These are phyloP conservation scores for Amazonetta brasiliensis DNA, from an alignment of 2,797 vertebrate species.

Conservation along the genomic window DNA sequence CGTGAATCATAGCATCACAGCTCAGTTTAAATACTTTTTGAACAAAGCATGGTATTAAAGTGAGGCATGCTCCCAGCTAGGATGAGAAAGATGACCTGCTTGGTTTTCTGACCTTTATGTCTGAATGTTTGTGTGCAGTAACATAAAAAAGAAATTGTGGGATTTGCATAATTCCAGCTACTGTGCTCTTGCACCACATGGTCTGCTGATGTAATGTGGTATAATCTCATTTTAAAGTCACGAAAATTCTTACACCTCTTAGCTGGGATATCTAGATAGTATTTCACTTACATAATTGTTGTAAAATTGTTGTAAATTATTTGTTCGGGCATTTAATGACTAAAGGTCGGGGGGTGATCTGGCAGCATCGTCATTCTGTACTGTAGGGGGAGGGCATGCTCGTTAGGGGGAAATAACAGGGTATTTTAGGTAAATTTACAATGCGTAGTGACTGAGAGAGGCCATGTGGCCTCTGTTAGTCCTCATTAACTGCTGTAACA, in stretches of 20 bases:
- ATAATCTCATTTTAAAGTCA: background rate
- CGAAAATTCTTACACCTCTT: background rate
- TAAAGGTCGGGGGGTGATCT: background rate
- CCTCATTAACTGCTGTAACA: background rate
- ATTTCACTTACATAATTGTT: background rate
- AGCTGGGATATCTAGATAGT: background rate
- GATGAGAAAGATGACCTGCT: background rate
- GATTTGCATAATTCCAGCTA: background rate
- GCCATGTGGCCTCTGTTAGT: background rate
- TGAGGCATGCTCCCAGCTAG: background rate
- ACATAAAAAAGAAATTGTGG: fast-evolving
- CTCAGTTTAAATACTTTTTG: background rate
- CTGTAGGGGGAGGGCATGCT: background rate
- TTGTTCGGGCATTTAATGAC: background rate
- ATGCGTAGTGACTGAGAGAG: background rate
- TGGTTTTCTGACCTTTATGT: background rate
- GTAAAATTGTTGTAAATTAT: background rate
- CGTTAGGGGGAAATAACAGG: background rate
- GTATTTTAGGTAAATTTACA: background rate
- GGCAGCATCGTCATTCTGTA: background rate
- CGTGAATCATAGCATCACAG: conserved; percentile 28
- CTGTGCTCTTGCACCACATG: background rate
- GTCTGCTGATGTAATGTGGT: background rate
- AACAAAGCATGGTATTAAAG: background rate
- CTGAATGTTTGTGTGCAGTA: background rate